Percentiles rank a stretch among this genome's conserved stretches.
Evolutionary conservation across 1,140 invertebrate genomes (phyloP).

Genomic region (Trialeurodes vaporariorum): DNA sequence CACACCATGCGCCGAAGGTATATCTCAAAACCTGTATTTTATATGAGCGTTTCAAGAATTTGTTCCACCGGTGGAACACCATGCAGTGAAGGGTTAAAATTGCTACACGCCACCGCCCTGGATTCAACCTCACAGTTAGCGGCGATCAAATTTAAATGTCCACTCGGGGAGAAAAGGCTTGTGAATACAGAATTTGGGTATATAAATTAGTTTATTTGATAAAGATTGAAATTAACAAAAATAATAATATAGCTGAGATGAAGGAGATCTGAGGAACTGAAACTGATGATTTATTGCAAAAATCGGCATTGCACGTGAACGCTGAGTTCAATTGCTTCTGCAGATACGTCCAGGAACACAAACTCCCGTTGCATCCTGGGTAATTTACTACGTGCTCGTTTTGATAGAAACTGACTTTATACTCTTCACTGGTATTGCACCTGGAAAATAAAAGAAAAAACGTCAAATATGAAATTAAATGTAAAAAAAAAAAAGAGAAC

Average conservation of each 20-base stretch:
- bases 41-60: too few species aligned
- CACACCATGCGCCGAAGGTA: too few species aligned
- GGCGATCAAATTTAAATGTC: too few species aligned
- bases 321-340: conserved; percentile 30
- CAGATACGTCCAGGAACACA: conserved; percentile 39
- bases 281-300: background rate
- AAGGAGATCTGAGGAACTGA: background rate
- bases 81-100: too few species aligned
- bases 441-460: conserved; percentile 25
- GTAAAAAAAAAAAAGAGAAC: background rate
- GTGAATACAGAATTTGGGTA: background rate
- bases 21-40: too few species aligned
- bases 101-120: too few species aligned
- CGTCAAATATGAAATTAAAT: background rate
- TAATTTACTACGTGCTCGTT: conserved; percentile 34
- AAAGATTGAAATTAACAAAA: background rate
- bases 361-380: conserved; percentile 38
- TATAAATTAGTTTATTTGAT: background rate
- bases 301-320: background rate
- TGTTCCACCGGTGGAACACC: too few species aligned
- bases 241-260: background rate
- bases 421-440: conserved; percentile 31
- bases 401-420: conserved; percentile 40
- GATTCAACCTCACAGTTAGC: too few species aligned
- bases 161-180: too few species aligned